Conservation (phyloP, 1,140 invertebrate genomes). For the Drosophila erecta region DNA sequence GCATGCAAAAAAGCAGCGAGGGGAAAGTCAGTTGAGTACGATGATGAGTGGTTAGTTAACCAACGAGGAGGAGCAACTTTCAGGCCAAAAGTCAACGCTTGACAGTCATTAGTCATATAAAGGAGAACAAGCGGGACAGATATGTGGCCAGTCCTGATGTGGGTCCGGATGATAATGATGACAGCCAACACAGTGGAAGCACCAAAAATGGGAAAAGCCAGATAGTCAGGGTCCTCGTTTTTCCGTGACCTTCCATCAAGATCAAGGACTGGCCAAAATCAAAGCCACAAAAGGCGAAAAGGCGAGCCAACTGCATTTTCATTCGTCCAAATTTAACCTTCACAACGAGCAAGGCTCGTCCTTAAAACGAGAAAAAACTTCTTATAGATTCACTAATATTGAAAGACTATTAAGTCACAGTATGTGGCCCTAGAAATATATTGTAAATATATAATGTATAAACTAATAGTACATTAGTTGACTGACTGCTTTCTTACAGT, state of each 20-base stretch:
- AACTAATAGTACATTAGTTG: neutral
- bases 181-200: constrained; percentile 52
- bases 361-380: neutral
- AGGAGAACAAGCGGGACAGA: constrained; percentile 36
- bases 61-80: constrained; percentile 30
- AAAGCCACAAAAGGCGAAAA: constrained; percentile 31
- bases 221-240: constrained; percentile 35
- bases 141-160: constrained; percentile 52
- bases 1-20: neutral
- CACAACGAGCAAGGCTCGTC: neutral
- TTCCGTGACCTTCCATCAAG: constrained; percentile 38
- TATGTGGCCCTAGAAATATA: too few relatives aligned
- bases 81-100: constrained; percentile 58
- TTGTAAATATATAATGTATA: too few relatives aligned
- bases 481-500: constrained; percentile 4
- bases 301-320: constrained; percentile 35
- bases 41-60: constrained; percentile 29
- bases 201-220: constrained; percentile 23
- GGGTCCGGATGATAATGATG: constrained; percentile 63
- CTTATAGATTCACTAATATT: too few relatives aligned
- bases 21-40: neutral
- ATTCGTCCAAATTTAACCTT: constrained; percentile 18
- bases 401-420: too few relatives aligned
- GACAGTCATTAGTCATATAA: constrained; percentile 78
- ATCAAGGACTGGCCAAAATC: constrained; percentile 46